These are phyloP conservation scores for Pterobdella sp. DNA, from an alignment of 2,888 invertebrate species.

Conservation along the genomic window DNA sequence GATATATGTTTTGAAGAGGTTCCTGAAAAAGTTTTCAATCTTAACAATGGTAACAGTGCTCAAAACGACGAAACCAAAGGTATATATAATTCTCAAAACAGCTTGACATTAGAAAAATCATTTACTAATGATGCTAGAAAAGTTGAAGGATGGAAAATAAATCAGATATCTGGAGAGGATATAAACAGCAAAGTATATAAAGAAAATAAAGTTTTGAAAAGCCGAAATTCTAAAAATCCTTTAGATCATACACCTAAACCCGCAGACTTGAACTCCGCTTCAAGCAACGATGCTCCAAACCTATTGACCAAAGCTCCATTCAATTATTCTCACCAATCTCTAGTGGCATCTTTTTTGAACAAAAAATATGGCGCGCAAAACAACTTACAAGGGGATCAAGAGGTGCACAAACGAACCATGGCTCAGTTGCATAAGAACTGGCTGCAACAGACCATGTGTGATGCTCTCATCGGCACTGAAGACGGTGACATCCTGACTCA, in stretches of 20 bases:
- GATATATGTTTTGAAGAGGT: background rate
- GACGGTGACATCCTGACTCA: conserved; percentile 29
- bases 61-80: background rate
- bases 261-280: background rate
- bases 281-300: background rate
- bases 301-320: conserved; percentile 1
- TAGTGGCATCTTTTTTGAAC: background rate
- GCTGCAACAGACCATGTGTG: conserved; percentile 32
- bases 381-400: background rate
- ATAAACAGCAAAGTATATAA: no score
- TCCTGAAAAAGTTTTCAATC: background rate
- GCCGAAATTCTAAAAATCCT: no score
- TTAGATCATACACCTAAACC: background rate
- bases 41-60: conserved; percentile 1
- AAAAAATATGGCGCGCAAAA: conserved; percentile 16
- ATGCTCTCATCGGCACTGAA: conserved; percentile 23
- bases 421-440: conserved; percentile 24
- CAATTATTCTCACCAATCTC: conserved; percentile 6
- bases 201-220: no score
- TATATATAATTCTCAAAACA: background rate
- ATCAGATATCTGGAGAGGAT: background rate
- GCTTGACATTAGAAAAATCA: background rate
- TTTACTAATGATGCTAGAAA: no score
- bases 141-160: background rate
- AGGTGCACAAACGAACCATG: conserved; percentile 14